Evolutionary conservation across 2,888 invertebrate species (phyloP).

Genomic region (Chrysomela aeneicollis): DNA sequence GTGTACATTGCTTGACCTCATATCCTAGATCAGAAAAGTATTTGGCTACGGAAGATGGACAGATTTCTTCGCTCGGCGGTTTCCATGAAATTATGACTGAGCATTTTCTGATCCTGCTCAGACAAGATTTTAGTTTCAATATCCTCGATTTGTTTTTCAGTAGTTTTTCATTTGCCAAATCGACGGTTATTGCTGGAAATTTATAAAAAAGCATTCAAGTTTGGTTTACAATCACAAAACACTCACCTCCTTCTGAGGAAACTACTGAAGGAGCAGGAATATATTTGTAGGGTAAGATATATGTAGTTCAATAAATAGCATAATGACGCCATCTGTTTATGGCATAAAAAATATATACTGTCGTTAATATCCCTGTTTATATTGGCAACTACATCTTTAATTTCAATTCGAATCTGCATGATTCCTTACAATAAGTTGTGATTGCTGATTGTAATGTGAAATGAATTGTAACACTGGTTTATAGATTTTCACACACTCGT

Average conservation of each 20-base stretch:
- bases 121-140: conserved; percentile 57
- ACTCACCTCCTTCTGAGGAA: conserved; percentile 3
- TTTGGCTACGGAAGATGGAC: conserved; percentile 69
- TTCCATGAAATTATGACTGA: conserved; percentile 65
- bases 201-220: background rate
- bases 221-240: conserved; percentile 8
- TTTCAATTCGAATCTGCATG: no score
- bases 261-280: background rate
- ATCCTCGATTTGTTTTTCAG: conserved; percentile 62
- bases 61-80: conserved; percentile 62
- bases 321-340: no score
- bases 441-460: no score
- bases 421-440: no score
- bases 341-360: no score
- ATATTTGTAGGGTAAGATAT: no score
- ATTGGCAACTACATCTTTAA: no score
- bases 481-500: background rate
- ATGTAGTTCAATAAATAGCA: no score
- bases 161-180: conserved; percentile 62
- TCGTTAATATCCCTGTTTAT: no score
- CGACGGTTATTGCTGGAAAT: conserved; percentile 63
- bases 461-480: background rate
- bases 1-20: conserved; percentile 60
- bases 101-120: conserved; percentile 60
- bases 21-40: conserved; percentile 62